Conservation (phyloP, 2,113 vertebrate species). For the Poeciliopsis turrubarensis region DNA sequence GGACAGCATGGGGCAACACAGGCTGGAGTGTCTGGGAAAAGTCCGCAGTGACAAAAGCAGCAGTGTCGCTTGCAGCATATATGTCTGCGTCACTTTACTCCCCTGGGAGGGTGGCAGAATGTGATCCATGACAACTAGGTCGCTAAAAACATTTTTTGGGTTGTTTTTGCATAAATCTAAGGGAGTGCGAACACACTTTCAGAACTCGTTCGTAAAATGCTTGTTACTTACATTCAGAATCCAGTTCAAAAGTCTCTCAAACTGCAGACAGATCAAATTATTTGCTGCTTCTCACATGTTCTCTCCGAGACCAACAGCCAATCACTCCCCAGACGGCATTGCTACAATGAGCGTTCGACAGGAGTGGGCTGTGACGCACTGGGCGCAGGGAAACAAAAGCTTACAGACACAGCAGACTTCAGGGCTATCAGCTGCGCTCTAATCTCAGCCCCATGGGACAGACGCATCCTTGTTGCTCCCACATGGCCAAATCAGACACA, state of each 20-base stretch:
- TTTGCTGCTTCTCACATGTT: constrained; percentile 57
- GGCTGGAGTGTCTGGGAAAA: constrained; percentile 63
- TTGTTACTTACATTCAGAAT: neutral
- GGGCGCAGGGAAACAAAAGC: constrained; percentile 71
- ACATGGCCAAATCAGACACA: constrained; percentile 73
- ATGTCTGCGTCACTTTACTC: constrained; percentile 51
- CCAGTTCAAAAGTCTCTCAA: constrained; percentile 9
- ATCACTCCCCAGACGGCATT: constrained; percentile 67
- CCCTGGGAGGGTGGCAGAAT: constrained; percentile 10
- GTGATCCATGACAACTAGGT: neutral
- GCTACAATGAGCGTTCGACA: constrained; percentile 68
- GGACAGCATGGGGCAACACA: constrained; percentile 63
- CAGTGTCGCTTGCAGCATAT: constrained; percentile 57
- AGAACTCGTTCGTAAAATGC: neutral
- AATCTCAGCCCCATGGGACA: constrained; percentile 74
- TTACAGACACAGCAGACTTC: constrained; percentile 80
- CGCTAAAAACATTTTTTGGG: neutral
- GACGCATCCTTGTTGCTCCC: constrained; percentile 67
- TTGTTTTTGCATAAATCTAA: neutral
- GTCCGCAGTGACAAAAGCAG: constrained; percentile 62
- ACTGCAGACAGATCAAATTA: constrained; percentile 23
- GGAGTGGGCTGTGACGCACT: constrained; percentile 65
- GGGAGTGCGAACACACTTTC: neutral
- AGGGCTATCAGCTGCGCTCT: constrained; percentile 71
- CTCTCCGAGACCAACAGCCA: constrained; percentile 62